Percentiles rank a stretch among this genome's conserved stretches.
Evolutionary conservation across 2,113 vertebrate species (phyloP).

Genomic region (Nematolebias whitei): DNA sequence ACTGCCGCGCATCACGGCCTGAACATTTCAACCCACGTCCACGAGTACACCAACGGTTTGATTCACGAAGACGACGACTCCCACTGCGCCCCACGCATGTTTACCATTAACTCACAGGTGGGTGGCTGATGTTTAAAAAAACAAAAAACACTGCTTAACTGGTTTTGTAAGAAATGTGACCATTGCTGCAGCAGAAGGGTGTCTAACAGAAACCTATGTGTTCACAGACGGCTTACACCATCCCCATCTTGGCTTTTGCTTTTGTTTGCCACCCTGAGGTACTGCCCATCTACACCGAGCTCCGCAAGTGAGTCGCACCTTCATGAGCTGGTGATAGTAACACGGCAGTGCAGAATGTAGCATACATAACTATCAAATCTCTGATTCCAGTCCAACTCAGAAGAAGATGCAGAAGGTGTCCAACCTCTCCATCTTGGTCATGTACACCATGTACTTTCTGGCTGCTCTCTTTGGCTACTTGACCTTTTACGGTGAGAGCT

Average conservation of each 20-base stretch:
- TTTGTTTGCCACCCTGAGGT: conserved; percentile 98
- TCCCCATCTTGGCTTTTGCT: conserved; percentile 97
- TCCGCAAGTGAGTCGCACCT: conserved; percentile 87
- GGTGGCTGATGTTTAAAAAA: not conserved
- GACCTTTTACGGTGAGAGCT: conserved; percentile 92
- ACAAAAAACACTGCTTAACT: not conserved
- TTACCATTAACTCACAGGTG: conserved; percentile 95
- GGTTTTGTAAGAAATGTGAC: not conserved
- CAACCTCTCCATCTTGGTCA: conserved; percentile 93
- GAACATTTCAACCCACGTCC: conserved; percentile 52
- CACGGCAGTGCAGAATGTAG: conserved; percentile 8
- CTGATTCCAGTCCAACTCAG: conserved; percentile 85
- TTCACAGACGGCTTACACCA: conserved; percentile 92
- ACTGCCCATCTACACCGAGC: conserved; percentile 96
- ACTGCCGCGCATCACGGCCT: conserved; percentile 54
- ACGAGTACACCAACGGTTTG: conserved; percentile 67
- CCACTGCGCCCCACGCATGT: conserved; percentile 83
- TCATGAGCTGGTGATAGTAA: not conserved
- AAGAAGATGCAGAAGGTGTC: conserved; percentile 94
- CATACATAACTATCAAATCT: conserved; percentile 14
- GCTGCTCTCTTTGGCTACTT: conserved; percentile 98
- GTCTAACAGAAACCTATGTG: not conserved
- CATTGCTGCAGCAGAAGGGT: no score
- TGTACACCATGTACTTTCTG: conserved; percentile 98
- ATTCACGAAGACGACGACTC: conserved; percentile 60